A percentile compares a stretch with the other conserved stretches of the same genome.
These are phyloP conservation scores for Bubo scandiacus DNA, from an alignment of 2,113 vertebrate genomes.

Conservation along the genomic window DNA sequence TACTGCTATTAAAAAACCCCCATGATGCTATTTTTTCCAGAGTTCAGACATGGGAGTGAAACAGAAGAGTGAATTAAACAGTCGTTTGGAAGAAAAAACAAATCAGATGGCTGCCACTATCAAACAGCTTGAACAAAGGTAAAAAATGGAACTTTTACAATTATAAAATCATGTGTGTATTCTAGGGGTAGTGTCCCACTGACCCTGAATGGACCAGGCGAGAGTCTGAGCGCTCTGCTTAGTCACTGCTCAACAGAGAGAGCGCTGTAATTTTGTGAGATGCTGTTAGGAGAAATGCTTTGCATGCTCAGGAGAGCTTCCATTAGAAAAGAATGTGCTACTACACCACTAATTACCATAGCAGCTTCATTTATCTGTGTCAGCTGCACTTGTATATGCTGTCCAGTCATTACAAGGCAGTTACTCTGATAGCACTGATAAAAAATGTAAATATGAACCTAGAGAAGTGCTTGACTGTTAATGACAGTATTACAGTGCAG, in stretches of 20 bases:
- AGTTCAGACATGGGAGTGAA: constrained; percentile 86
- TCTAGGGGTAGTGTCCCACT: not conserved
- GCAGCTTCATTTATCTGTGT: not conserved
- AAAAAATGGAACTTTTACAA: constrained; percentile 11
- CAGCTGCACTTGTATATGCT: not conserved
- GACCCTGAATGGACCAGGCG: rapidly evolving
- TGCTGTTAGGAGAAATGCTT: not conserved
- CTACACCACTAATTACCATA: no score
- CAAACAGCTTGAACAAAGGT: constrained; percentile 96
- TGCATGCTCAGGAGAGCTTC: not conserved
- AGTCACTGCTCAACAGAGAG: not conserved
- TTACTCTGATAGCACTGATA: not conserved
- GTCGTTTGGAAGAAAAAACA: constrained; percentile 93
- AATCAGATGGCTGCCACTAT: constrained; percentile 95
- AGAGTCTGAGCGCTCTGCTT: not conserved
- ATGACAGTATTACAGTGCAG: no score
- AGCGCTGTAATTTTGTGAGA: not conserved
- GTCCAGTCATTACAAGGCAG: not conserved
- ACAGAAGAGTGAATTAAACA: constrained; percentile 92
- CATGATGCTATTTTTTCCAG: constrained; percentile 54
- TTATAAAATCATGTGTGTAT: not conserved
- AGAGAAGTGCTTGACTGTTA: not conserved
- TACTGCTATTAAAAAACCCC: not conserved
- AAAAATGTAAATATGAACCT: not conserved
- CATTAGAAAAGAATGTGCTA: not conserved